These are phyloP conservation scores for Leucophenga maculata DNA, from an alignment of 2,888 invertebrate species.

Conservation along the genomic window DNA sequence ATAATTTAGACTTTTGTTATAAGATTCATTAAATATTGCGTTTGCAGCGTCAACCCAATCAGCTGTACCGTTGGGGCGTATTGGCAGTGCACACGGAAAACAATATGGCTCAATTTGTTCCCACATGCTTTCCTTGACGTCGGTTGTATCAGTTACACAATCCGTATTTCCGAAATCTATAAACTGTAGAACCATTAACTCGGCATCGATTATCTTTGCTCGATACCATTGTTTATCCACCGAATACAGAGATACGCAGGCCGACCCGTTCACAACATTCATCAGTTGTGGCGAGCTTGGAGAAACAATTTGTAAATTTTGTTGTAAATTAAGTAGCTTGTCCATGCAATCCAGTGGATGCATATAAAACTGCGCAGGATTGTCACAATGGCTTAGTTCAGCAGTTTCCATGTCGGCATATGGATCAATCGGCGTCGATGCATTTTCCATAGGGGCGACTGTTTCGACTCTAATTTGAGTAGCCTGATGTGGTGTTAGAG, in stretches of 20 bases:
- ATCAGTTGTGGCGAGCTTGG: conserved; percentile 74
- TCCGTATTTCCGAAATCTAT: conserved; percentile 87
- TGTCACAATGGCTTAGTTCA: conserved; percentile 81
- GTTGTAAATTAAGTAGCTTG: conserved; percentile 77
- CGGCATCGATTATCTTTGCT: conserved; percentile 87
- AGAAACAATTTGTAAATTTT: conserved; percentile 77
- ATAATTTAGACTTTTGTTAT: conserved; percentile 66
- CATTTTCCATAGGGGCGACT: conserved; percentile 32
- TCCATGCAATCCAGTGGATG: conserved; percentile 77
- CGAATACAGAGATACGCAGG: conserved; percentile 85
- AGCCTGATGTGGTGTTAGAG: conserved; percentile 28
- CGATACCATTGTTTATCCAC: conserved; percentile 92
- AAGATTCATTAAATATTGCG: conserved; percentile 74
- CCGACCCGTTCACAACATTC: conserved; percentile 73
- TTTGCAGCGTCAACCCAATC: conserved; percentile 80
- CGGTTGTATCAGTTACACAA: conserved; percentile 77
- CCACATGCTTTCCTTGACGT: conserved; percentile 74
- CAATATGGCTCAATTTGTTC: conserved; percentile 75
- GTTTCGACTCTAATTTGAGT: not conserved
- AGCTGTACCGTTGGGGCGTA: conserved; percentile 77
- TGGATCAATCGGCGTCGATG: conserved; percentile 50
- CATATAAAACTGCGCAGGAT: conserved; percentile 84
- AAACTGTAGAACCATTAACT: conserved; percentile 83
- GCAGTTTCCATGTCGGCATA: conserved; percentile 72
- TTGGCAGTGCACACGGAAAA: conserved; percentile 79